Evolutionary conservation across 2,888 invertebrate species (phyloP), one percentile per base, ranked within the genome.

Genomic region (Xestia xanthographa): DNA sequence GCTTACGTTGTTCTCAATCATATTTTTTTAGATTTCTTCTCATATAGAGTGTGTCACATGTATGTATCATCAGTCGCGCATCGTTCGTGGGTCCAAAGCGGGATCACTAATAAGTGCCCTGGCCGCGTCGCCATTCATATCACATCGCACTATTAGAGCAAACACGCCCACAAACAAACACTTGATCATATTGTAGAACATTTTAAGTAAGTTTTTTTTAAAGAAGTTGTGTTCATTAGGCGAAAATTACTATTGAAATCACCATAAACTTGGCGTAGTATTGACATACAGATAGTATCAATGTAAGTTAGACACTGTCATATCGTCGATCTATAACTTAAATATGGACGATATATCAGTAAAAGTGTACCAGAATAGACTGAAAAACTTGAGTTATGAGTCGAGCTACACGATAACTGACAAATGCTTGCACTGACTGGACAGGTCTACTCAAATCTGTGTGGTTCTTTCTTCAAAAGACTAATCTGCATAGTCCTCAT

Each of bases 151-250:
- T 83, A 85, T 26, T 1, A 67, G 53, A 72, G 60, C 70, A 17
- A 20, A 29, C 41, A 48, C 72, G 50, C 67, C 38, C 82, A 82
- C 77, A 65, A 71, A 77, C 82, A 82, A 34, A 83, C 85, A 85
- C 85, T 83, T 83, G 85, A 69, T 11, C 14, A 34, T 29, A 66
- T 11, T 81, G 1, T 69, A 34, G 9, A 17, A 58, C 9, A 48
- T n/a, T 60, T 66, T 34, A 48, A 29, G n/a, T 43, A 11, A 0
- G 4, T 11, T 43, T 34, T 62, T 72, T 45, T 80, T 45, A 3
- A 38, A 9, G 26, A 26, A 38, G 22, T 43, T 48, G 26, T 34
- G 41, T 76, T 68, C 77, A 53, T 77, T 38, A 12, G 68, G 77
- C 83, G 60, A 41, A 58, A 17, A 56, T 6, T 6, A 56, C 0